Percentiles rank a stretch among this genome's conserved stretches.
Conservation (phyloP, 2,113 vertebrate genomes). For the Dolichotis patagonum region DNA sequence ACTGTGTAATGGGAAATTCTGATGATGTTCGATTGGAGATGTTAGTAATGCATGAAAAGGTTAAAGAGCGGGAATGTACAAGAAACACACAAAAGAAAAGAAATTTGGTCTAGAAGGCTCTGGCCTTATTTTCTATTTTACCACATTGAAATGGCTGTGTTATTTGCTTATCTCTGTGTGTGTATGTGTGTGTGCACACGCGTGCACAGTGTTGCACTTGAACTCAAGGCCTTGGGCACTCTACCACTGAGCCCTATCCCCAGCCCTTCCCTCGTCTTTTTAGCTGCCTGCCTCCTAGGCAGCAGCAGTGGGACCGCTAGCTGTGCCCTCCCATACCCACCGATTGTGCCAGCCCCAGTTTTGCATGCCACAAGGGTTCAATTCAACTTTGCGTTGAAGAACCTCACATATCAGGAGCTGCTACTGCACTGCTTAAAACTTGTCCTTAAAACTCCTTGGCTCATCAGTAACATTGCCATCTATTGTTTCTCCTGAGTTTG, state of each 20-base stretch:
- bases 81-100: not conserved
- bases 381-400: fast-evolving
- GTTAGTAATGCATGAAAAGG: not conserved
- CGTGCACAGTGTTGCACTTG: not conserved
- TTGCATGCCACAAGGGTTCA: fast-evolving
- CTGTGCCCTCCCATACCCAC: fast-evolving
- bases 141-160: fast-evolving
- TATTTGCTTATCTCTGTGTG: fast-evolving
- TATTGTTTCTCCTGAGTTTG: too few species aligned
- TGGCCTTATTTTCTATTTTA: too few species aligned
- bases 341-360: fast-evolving
- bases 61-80: not conserved
- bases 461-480: fast-evolving
- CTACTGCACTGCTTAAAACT: fast-evolving
- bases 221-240: not conserved
- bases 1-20: not conserved
- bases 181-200: too few species aligned
- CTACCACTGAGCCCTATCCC: not conserved
- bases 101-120: too few species aligned
- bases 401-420: fast-evolving
- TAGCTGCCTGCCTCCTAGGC: fast-evolving
- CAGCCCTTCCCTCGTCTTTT: not conserved
- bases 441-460: not conserved
- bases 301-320: fast-evolving
- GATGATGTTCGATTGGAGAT: not conserved